Base-by-base conservation (phyloP, 2,113 vertebrate genomes). In the Hippocampus guttulatus region DNA sequence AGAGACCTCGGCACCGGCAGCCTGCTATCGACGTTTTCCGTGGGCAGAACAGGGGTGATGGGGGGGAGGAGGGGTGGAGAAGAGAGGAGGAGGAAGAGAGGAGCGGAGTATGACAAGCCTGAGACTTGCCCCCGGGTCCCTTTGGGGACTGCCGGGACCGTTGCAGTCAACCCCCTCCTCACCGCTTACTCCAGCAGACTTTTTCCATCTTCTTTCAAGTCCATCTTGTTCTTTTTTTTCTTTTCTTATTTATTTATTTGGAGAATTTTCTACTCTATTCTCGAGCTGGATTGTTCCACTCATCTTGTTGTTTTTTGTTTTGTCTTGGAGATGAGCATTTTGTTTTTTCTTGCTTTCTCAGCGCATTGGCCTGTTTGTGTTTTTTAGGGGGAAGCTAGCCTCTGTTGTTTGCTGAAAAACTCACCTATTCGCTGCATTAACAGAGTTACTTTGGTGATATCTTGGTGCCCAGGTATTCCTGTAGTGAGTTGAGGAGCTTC, bases 1-100 rank as follows among this genome's bases (percentile, higher is more conserved):
- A 95, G 96, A 98, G 96, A 96, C 95, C 94, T 85, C 94, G 92
- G 93, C 95, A 96, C 89, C 88, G 94, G 95, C 96, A 98, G 96
- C 94, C 94, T 96, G 95, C 94, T 99, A 99, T 99, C 95, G 97
- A 98, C 95, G 92, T 98, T 95, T 96, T 95, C 94, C 93, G 94
- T 92, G 94, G 94, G 93, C 93, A 93, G 93, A 94, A 92, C 93
- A 94, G 92, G 93, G 83, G 81, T 75, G 77, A 45, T 12, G 40
- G 55, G n/a, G 55, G 58, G 10, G 43, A 58, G 75, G 89, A 89
- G 93, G 92, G 91, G 81, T 55, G 74, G 71, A 33, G 30, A 33
- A 33, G 30, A 33, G 78, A 64, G 75, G 72, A 68, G 79, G 76
- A 79, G 81, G 82, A 85, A 84, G 84, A 86, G 87, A 77, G 69